phyloP scores from a whole-genome alignment of 2,797 vertebrate genomes.

The Lutjanus campechanus region DNA sequence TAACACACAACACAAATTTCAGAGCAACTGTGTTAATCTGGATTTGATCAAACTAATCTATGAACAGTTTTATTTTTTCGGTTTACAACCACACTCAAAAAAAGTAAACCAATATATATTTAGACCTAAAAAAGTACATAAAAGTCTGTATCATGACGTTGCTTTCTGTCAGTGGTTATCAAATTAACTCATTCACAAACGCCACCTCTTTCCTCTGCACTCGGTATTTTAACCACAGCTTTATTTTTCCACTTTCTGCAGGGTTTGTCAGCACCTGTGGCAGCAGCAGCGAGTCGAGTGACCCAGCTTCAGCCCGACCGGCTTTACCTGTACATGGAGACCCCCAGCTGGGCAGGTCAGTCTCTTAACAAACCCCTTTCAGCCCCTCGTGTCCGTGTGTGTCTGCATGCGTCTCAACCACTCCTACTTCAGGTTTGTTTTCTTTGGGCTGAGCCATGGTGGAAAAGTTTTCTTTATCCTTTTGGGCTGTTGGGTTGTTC shows the following conservation, averaged over 20 bases:
- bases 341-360: constrained; percentile 88
- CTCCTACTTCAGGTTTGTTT: not conserved
- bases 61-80: too few species aligned
- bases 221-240: not conserved
- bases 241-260: constrained; percentile 20
- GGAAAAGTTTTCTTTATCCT: not conserved
- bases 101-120: too few species aligned
- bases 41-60: too few species aligned
- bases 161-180: not conserved
- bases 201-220: not conserved
- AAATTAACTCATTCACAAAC: not conserved
- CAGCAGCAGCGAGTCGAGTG: constrained; percentile 74
- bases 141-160: too few species aligned
- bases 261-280: constrained; percentile 71
- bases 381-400: not conserved
- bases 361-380: not conserved
- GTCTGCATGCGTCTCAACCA: not conserved
- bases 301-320: constrained; percentile 75
- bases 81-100: too few species aligned
- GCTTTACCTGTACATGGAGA: constrained; percentile 87
- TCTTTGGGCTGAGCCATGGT: not conserved
- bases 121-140: too few species aligned
- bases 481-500: too few species aligned
- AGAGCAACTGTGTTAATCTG: too few species aligned
- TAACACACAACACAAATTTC: too few species aligned